Conservation (phyloP, 2,797 vertebrate genomes). For the Florisuga fusca region DNA sequence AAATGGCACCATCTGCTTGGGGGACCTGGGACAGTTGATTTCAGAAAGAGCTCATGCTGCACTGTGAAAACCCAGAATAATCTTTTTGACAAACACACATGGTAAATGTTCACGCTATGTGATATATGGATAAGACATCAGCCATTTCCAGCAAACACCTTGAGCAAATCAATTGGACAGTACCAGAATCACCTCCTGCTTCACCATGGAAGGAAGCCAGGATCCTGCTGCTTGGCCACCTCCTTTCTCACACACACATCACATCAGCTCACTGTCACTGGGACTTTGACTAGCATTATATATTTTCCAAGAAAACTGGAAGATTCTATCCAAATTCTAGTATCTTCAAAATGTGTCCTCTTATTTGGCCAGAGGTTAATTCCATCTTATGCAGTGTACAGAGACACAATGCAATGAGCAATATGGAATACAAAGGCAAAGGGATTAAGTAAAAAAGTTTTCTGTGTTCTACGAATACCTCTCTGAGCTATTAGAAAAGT, state of each 20-base stretch:
- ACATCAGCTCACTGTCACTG: neutral
- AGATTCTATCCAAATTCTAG: neutral
- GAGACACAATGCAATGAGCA: neutral
- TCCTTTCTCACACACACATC: neutral
- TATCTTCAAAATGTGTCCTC: neutral
- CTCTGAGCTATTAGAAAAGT: neutral
- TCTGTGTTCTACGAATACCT: neutral
- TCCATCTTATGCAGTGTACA: neutral
- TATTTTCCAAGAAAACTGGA: conserved; percentile 1
- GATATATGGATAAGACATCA: neutral
- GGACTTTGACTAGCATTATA: neutral
- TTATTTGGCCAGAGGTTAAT: neutral
- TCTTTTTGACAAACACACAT: conserved; percentile 34
- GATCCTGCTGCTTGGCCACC: neutral
- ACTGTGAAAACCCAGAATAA: conserved; percentile 45
- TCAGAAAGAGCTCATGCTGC: neutral
- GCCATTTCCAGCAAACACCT: conserved; percentile 53
- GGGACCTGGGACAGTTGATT: neutral
- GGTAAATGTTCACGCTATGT: conserved; percentile 14
- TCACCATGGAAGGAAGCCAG: conserved; percentile 27
- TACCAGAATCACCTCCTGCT: conserved; percentile 46
- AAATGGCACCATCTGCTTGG: conserved; percentile 46
- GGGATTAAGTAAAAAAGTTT: neutral
- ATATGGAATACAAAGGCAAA: neutral
- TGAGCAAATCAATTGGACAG: conserved; percentile 61